Evolutionary conservation across 2,888 invertebrate species (phyloP).

Genomic region (Limulus polyphemus): DNA sequence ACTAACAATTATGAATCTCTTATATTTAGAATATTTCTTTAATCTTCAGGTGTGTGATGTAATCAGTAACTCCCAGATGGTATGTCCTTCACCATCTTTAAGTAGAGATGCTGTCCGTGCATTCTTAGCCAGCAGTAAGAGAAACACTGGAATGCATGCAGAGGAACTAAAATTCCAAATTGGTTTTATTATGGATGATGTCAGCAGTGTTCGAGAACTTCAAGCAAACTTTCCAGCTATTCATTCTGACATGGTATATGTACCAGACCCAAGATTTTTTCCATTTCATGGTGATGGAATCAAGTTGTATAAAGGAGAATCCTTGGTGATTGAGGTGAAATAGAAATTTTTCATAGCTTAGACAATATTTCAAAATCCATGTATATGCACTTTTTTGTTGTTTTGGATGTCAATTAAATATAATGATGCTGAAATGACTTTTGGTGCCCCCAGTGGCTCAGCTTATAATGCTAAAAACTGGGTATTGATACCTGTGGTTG

Average conservation of each 20-base stretch:
- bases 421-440: too few species aligned
- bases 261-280: conserved; percentile 80
- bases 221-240: conserved; percentile 73
- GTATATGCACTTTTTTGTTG: too few species aligned
- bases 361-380: too few species aligned
- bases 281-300: conserved; percentile 57
- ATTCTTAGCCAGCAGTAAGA: conserved; percentile 23
- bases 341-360: too few species aligned
- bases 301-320: conserved; percentile 81
- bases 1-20: too few species aligned
- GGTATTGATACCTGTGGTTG: too few species aligned
- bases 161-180: conserved; percentile 43
- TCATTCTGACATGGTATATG: conserved; percentile 68
- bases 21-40: background rate
- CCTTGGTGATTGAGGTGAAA: conserved; percentile 64
- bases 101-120: conserved; percentile 4
- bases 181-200: conserved; percentile 92
- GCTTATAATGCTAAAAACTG: too few species aligned
- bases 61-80: conserved; percentile 35
- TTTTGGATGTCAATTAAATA: too few species aligned
- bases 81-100: conserved; percentile 37
- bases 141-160: conserved; percentile 3
- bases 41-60: conserved; percentile 29
- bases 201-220: conserved; percentile 72
- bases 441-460: too few species aligned